Evolutionary conservation across 2,113 vertebrate genomes (phyloP).

Genomic region (Clarias batrachus): DNA sequence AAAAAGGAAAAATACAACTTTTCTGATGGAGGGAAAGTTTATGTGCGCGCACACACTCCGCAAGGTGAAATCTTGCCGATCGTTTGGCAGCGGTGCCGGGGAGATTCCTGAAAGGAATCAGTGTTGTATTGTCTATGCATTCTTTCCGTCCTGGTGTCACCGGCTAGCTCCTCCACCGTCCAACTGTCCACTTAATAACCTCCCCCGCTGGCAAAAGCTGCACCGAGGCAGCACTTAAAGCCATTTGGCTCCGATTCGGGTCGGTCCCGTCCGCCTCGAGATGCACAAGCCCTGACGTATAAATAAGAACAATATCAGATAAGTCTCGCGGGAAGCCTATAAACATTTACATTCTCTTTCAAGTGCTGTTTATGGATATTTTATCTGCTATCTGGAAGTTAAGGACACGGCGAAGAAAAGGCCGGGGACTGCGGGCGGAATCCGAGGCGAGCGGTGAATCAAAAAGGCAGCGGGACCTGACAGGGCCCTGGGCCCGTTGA

Average conservation of each 20-base stretch:
- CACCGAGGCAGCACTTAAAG: slow-evolving; percentile 52
- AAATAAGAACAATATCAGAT: slow-evolving; percentile 69
- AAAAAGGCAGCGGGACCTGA: slow-evolving; percentile 55
- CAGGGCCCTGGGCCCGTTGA: slow-evolving; percentile 53
- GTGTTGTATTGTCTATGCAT: slow-evolving; percentile 47
- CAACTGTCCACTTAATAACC: slow-evolving; percentile 61
- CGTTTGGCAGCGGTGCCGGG: not conserved
- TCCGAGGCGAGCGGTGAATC: slow-evolving; percentile 56
- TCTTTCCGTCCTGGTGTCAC: slow-evolving; percentile 56
- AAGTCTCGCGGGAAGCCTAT: slow-evolving; percentile 64
- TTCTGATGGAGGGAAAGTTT: too few relatives aligned
- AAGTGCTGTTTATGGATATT: slow-evolving; percentile 69
- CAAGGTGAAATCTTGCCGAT: slow-evolving; percentile 26
- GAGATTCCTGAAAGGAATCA: slow-evolving; percentile 27
- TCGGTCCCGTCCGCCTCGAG: slow-evolving; percentile 42
- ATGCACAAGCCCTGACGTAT: slow-evolving; percentile 53
- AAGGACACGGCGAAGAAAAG: slow-evolving; percentile 57
- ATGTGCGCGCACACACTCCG: not conserved
- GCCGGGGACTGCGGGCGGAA: slow-evolving; percentile 44
- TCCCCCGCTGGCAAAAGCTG: slow-evolving; percentile 41
- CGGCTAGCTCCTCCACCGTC: slow-evolving; percentile 40
- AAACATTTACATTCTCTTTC: slow-evolving; percentile 70
- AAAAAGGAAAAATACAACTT: too few relatives aligned
- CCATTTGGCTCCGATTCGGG: slow-evolving; percentile 51
- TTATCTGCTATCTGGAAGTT: slow-evolving; percentile 65